A percentile compares a stretch with the other conserved stretches of the same genome.
Conservation (phyloP, 2,888 invertebrate genomes). For the Spilosoma lubricipeda region DNA sequence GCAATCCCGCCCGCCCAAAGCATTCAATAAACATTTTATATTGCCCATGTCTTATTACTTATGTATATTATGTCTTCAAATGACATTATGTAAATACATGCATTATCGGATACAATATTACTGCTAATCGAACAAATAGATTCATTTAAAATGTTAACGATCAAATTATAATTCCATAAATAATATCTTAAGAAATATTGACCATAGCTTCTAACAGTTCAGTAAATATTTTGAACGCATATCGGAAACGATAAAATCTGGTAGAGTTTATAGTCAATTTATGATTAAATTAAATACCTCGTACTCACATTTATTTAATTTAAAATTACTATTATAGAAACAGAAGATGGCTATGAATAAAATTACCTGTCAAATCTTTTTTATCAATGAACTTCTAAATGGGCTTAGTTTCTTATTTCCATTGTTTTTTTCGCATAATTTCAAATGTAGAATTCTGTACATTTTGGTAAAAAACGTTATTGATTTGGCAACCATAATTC, state of each 20-base stretch:
- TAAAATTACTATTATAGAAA: too few species aligned
- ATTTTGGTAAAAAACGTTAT: too few species aligned
- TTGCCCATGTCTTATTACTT: slow-evolving; percentile 63
- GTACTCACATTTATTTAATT: neutral
- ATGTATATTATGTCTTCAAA: slow-evolving; percentile 35
- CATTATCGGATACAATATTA: slow-evolving; percentile 52
- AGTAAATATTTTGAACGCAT: neutral
- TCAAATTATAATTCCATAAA: neutral
- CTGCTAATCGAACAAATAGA: slow-evolving; percentile 17
- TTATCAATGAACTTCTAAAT: neutral
- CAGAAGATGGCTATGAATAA: neutral
- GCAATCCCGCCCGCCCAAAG: slow-evolving; percentile 60
- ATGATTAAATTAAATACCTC: neutral
- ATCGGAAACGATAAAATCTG: neutral
- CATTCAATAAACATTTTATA: slow-evolving; percentile 71
- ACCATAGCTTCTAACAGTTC: neutral
- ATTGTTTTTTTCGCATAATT: neutral
- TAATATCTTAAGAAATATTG: neutral
- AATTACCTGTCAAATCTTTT: neutral
- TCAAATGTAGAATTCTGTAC: too few species aligned
- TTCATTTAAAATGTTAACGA: neutral
- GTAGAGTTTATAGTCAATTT: neutral
- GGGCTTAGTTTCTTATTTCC: neutral
- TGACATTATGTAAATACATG: slow-evolving; percentile 27
- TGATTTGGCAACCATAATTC: too few species aligned